A percentile compares a stretch with the other conserved stretches of the same genome.
Evolutionary conservation across 37 sponge, comb jelly and placozoan species (phyloP).

Genomic region (Haliclona indistincta): DNA sequence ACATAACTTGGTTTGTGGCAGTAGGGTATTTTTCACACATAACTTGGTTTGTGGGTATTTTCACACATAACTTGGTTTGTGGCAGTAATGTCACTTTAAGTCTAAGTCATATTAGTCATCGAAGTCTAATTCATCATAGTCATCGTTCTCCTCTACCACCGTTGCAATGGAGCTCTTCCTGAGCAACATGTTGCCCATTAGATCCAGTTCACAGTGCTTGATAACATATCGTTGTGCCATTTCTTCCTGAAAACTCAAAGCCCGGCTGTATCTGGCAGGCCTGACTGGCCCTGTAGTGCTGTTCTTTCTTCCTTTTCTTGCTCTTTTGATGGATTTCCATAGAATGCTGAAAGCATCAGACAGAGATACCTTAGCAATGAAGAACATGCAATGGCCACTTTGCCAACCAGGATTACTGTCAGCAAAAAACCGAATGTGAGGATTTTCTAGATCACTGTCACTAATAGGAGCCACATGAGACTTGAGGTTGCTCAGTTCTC

Average conservation of each 20-base stretch:
- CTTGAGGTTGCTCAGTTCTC: slow-evolving; percentile 37
- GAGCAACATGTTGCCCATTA: not conserved
- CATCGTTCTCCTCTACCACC: too few relatives aligned
- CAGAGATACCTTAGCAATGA: not conserved
- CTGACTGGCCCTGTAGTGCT: not conserved
- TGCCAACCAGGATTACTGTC: slow-evolving; percentile 69
- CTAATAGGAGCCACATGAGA: slow-evolving; percentile 34
- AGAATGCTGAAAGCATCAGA: not conserved
- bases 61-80: too few relatives aligned
- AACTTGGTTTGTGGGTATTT: too few relatives aligned
- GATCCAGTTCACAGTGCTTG: not conserved
- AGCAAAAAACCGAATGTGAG: slow-evolving; percentile 71
- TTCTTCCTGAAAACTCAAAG: not conserved
- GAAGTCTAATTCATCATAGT: too few relatives aligned
- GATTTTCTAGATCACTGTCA: slow-evolving; percentile 35
- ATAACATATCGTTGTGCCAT: not conserved
- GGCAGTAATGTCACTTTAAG: too few relatives aligned
- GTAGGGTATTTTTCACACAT: too few relatives aligned
- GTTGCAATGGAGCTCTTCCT: too few relatives aligned
- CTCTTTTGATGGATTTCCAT: not conserved
- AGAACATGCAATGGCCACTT: slow-evolving; percentile 28
- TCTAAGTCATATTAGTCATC: too few relatives aligned
- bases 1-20: too few relatives aligned
- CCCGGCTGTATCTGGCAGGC: not conserved
- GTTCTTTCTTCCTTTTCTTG: not conserved